Base-by-base conservation (phyloP, 2,797 vertebrate genomes). In the Tadarida brasiliensis region DNA sequence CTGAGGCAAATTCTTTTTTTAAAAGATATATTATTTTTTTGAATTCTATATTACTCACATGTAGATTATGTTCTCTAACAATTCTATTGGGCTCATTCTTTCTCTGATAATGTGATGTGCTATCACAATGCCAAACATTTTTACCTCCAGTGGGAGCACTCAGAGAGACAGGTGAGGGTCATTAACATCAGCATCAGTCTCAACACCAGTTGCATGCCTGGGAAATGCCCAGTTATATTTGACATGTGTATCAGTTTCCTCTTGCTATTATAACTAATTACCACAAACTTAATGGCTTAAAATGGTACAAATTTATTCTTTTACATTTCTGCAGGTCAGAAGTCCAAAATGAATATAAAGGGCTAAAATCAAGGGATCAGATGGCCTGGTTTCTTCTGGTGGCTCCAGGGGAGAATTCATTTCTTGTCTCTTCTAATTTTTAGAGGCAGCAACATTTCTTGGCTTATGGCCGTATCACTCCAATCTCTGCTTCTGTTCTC, bases 41-140 rank as follows among this genome's bases (percentile, higher is more conserved):
- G 91, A 95, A 68, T 97, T 90, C 93, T 92, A 4, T 70, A 71
- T 81, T 94, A 94, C n/a, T 92, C 51, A 84, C 14, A 39, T 11
- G 28, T 59, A 65, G 30, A 63, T 95, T 51, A 88, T 95, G 94
- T 94, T 96, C 84, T 94, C 80, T 86, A 71, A 51, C 76, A 87
- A 44, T 70, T 95, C 74, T 91, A 33, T 24, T 24, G 8, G 87
- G 47, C 68, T 96, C 82, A 80, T 92, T 94, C 82, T 73, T 80
- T 93, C 39, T 93, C n/a, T 57, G 89, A 81, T 76, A 88, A 89
- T 57, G 28, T 28, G 49, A 91, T 51, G 16, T 71, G 67, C 35
- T 71, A 70, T 94, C 47, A 33, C 12, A 44, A 71, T 56, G 77
- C 51, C 83, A 88, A 94, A 89, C 51, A 73, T 70, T 91, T 89